Conservation (phyloP, 2,113 vertebrate genomes). For the Halichoerus grypus region DNA sequence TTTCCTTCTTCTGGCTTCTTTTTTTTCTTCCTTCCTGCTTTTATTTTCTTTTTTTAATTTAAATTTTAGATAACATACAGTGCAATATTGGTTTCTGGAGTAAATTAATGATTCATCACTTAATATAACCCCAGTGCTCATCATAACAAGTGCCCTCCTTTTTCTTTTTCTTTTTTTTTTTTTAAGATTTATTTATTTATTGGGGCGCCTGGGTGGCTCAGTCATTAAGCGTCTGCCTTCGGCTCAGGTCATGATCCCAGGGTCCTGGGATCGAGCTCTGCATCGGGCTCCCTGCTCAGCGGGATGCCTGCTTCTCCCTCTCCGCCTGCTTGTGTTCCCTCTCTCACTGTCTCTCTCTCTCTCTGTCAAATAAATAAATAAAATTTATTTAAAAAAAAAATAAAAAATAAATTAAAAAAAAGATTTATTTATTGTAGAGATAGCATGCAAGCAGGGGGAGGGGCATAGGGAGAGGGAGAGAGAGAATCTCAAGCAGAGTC, state of each 20-base stretch:
- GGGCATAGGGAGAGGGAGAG: background rate
- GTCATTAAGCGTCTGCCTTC: too few species aligned
- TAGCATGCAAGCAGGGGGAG: background rate
- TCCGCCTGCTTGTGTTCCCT: too few species aligned
- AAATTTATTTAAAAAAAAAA: too few species aligned
- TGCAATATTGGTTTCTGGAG: background rate
- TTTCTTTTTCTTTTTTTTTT: background rate
- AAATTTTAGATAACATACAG: background rate
- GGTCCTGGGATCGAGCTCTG: too few species aligned
- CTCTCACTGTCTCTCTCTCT: too few species aligned
- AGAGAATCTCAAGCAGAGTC: background rate
- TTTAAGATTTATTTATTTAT: background rate
- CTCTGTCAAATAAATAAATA: too few species aligned
- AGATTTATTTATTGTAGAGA: background rate
- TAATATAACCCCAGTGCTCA: background rate
- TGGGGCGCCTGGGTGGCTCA: background rate
- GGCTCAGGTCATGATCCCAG: too few species aligned
- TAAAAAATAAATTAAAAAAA: too few species aligned
- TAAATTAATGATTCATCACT: background rate
- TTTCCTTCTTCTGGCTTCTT: background rate
- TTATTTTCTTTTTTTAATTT: background rate
- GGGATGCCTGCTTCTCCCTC: too few species aligned
- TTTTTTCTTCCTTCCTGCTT: background rate
- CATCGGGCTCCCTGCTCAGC: too few species aligned
- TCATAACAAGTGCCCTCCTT: background rate